Base-by-base conservation (phyloP, 2,113 vertebrate species). In the Chrysemys picta region DNA sequence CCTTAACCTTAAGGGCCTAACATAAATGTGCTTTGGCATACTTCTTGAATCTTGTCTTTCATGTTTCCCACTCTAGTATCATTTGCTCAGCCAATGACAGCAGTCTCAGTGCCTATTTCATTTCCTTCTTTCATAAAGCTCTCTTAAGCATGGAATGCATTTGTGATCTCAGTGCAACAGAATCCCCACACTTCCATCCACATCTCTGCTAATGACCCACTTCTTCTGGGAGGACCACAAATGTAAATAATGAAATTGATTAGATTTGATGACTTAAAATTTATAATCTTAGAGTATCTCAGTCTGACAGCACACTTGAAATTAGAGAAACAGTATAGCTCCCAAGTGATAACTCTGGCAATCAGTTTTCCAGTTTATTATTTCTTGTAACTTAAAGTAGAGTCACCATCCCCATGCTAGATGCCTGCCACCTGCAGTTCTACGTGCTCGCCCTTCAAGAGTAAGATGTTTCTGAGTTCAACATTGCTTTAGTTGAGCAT, bases 131-230 rank as follows among this genome's bases (percentile, higher is more conserved):
- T 38, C 65, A 38, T 38, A 38, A 31, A 22, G 65, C 65, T 72
- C n/a, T 72, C 57, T 31, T 62, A 79, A 42, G 27, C 27, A 62
- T 31, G 57, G 27, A 62, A 57, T 57, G n/a, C 9, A 22, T 5
- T 38, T 83, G 10, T 89, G 90, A 49, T 1, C 22, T 29, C 53
- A 29, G 6, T 0, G 0, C 47, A 31, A 45, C 29, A 25, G 0
- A 1, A 1, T 52, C 27, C 10, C n/a, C 1, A 0, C n/a, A 57
- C 6, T 89, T 90, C 82, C 49, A 84, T 29, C 53, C 12, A 3
- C 53, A 38, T 11, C 22, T 81, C 87, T 87, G 75, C 62, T 47
- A 78, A 6, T 79, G 29, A 2, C 12, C 4, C 17, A 17, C 13
- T 53, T 89, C 29, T 84, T 89, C 22, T 47, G 22, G 24, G 45